A percentile compares a stretch with the other conserved stretches of the same genome.
These are phyloP conservation scores for Drosophila serrata DNA, from an alignment of 1,140 invertebrate genomes.

Conservation along the genomic window DNA sequence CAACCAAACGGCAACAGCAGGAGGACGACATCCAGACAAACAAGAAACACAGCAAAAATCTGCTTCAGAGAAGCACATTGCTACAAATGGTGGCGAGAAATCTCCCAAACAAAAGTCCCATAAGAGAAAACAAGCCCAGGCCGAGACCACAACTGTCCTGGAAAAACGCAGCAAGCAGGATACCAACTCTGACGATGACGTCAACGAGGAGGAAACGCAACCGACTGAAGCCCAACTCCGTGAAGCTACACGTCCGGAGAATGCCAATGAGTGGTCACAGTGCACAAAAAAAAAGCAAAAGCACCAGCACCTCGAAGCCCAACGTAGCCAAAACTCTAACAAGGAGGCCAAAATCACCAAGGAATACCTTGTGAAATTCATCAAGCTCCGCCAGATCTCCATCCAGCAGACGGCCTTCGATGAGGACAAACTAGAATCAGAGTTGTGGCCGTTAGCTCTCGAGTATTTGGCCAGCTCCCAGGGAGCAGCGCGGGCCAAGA, in stretches of 20 bases:
- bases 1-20: constrained; percentile 1
- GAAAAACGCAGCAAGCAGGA: constrained; percentile 58
- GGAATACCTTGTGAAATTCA: constrained; percentile 89
- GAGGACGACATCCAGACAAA: not conserved
- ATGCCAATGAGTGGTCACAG: constrained; percentile 68
- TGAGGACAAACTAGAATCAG: constrained; percentile 86
- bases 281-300: constrained; percentile 80
- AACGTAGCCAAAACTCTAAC: constrained; percentile 61
- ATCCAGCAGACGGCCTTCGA: constrained; percentile 90
- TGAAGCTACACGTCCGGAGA: constrained; percentile 76
- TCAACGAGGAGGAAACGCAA: constrained; percentile 39
- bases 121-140: constrained; percentile 49
- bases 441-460: constrained; percentile 88
- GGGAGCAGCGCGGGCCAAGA: constrained; percentile 88
- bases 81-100: not conserved
- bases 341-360: constrained; percentile 85
- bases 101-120: constrained; percentile 13
- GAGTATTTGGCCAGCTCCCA: constrained; percentile 90
- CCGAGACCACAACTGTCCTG: constrained; percentile 7
- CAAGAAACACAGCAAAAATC: constrained; percentile 28
- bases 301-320: constrained; percentile 65
- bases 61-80: not conserved
- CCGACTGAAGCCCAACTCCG: constrained; percentile 67
- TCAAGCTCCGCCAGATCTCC: constrained; percentile 91
- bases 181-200: constrained; percentile 12